Evolutionary conservation across 2,797 vertebrate species (phyloP).

Genomic region (Lacerta bilineata): DNA sequence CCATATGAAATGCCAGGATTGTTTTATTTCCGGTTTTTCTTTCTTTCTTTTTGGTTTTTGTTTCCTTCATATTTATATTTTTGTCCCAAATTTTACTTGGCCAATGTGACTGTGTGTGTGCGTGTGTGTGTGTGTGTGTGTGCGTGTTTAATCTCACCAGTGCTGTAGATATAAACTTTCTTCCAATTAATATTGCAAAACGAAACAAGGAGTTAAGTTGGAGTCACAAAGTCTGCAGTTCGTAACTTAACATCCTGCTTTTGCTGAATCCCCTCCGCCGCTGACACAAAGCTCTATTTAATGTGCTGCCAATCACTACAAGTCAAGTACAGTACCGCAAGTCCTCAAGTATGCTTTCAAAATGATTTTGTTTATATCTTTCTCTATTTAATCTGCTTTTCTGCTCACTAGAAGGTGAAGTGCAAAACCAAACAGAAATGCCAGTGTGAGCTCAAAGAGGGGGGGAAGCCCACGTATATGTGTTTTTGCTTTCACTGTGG

Average conservation of each 20-base stretch:
- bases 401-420: not conserved
- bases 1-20: constrained; percentile 52
- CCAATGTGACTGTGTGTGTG: constrained; percentile 33
- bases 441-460: constrained; percentile 8
- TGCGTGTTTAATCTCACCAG: constrained; percentile 70
- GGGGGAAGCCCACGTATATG: constrained; percentile 19
- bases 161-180: constrained; percentile 74
- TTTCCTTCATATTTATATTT: constrained; percentile 66
- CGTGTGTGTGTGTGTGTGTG: constrained; percentile 3
- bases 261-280: constrained; percentile 74
- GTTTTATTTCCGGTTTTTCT: constrained; percentile 58
- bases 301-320: constrained; percentile 78
- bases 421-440: constrained; percentile 63
- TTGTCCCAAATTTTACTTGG: constrained; percentile 72
- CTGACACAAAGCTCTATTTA: constrained; percentile 81
- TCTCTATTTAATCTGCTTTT: constrained; percentile 62
- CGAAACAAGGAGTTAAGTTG: constrained; percentile 76
- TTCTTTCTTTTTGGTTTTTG: constrained; percentile 38
- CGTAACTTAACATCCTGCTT: constrained; percentile 80
- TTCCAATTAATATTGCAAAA: constrained; percentile 78
- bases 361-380: constrained; percentile 64
- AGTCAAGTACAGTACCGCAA: constrained; percentile 73
- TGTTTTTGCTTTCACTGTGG: constrained; percentile 53
- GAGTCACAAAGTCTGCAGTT: constrained; percentile 80
- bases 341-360: constrained; percentile 67